Evolutionary conservation across 2,888 invertebrate species (phyloP), one percentile per base, ranked within the genome.

Genomic region (Charanyca ferruginea): DNA sequence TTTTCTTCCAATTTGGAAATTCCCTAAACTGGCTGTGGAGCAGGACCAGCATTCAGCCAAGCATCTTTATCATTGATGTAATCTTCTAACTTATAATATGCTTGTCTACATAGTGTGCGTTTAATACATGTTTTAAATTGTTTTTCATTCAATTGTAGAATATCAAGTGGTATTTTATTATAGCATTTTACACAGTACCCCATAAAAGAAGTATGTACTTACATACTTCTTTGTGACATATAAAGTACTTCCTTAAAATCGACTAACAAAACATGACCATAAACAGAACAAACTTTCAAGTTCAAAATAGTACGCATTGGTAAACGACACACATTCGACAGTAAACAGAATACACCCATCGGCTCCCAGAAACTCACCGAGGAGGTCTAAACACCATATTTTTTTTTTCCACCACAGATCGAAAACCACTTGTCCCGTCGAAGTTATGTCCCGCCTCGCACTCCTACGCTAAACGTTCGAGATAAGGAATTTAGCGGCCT

Each of bases 401-500:
- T 53, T 71, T 58, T 80, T 83, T 77, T 77, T 64, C 58, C 44
- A 69, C 62, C 77, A 68, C 76, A 81, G 79, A 85, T 87, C 84
- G 83, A 80, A 79, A 81, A 79, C 81, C 87, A 85, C 84, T 88
- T 86, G 85, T 85, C 23, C 55, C 41, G 23, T 25, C 67, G 83
- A 79, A 51, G 23, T 18, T 18, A 77, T 80, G 77, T 81, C 83
- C 84, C 79, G 79, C 52, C 73, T 91, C 83, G 66, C 91, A 81
- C 83, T 83, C 86, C 83, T 82, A 82, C 83, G 90, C 90, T 91
- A 91, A 91, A 90, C 89, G 83, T 88, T 88, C 90, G 85, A 94
- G 94, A 95, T 94, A 94, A 80, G 94, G 94, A 94, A 94, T 94
- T 94, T 94, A 94, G 92, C 93, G 89, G 87, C 89, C 90, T 79